phyloP scores from a whole-genome alignment of 2,797 vertebrate species.

The Leptodactylus fallax region DNA sequence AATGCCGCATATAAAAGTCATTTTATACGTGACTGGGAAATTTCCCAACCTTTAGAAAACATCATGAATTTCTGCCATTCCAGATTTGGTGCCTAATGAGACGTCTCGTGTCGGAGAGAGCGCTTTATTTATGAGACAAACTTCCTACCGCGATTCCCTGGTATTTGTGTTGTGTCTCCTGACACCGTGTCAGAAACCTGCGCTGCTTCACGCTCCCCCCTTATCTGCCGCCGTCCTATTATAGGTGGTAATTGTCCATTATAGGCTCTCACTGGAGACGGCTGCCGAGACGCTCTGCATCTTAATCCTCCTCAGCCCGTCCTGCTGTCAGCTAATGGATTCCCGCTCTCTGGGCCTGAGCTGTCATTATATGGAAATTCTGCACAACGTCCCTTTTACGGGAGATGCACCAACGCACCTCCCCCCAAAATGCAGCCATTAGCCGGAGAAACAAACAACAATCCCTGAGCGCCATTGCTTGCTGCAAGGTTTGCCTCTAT shows the following conservation, averaged over 20 bases:
- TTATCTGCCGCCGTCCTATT: conserved; percentile 25
- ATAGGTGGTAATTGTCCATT: conserved; percentile 51
- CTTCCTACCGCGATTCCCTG: not conserved
- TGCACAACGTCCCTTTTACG: not conserved
- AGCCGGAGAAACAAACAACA: not conserved
- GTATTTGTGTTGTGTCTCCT: conserved; percentile 29
- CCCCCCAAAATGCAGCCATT: not conserved
- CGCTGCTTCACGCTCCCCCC: not conserved
- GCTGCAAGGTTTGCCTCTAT: not conserved
- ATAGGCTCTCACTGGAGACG: conserved; percentile 28
- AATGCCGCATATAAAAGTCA: conserved; percentile 5
- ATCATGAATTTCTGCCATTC: conserved; percentile 38
- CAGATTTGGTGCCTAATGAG: conserved; percentile 48
- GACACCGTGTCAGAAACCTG: conserved; percentile 25
- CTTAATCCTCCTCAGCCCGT: conserved; percentile 22
- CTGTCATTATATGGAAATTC: conserved; percentile 16
- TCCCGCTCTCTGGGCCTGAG: not conserved
- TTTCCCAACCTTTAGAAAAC: conserved; percentile 42
- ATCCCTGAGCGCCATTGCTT: not conserved
- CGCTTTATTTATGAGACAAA: conserved; percentile 49
- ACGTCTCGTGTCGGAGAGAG: conserved; percentile 26
- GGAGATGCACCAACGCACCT: not conserved
- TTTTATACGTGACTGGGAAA: conserved; percentile 55
- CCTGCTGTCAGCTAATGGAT: conserved; percentile 37
- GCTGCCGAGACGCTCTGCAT: conserved; percentile 10